Percentiles rank a stretch among this genome's conserved stretches.
Evolutionary conservation across 2,113 vertebrate genomes (phyloP).

Genomic region (Mustela nigripes): DNA sequence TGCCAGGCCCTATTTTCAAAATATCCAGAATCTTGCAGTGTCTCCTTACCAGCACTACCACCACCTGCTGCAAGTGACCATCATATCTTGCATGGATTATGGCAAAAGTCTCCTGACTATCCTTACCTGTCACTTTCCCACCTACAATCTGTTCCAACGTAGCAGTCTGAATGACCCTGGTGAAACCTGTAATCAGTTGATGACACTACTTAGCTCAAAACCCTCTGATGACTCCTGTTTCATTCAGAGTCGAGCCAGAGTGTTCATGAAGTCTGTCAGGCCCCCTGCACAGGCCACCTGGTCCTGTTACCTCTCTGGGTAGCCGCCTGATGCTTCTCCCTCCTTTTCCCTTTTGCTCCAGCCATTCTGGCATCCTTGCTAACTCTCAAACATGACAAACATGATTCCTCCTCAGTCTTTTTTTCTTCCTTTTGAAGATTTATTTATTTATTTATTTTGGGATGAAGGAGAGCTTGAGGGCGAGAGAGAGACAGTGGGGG

Average conservation of each 20-base stretch:
- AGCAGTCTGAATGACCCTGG: accelerated
- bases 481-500: neutral
- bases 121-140: accelerated
- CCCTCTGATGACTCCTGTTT: neutral
- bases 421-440: neutral
- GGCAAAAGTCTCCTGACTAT: too few relatives aligned
- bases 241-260: neutral
- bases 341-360: neutral
- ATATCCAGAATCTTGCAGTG: neutral
- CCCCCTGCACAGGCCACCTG: accelerated
- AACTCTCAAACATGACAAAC: neutral
- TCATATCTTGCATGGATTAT: neutral
- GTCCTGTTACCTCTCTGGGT: neutral
- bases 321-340: accelerated
- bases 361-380: neutral
- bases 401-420: neutral
- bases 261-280: accelerated
- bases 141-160: accelerated
- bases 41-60: neutral
- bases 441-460: neutral
- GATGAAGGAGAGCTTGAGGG: too few relatives aligned
- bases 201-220: neutral
- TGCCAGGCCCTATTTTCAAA: neutral
- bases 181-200: neutral
- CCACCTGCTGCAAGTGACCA: neutral